Evolutionary conservation across 2,888 invertebrate genomes (phyloP).

Genomic region (Girardia tigrina): DNA sequence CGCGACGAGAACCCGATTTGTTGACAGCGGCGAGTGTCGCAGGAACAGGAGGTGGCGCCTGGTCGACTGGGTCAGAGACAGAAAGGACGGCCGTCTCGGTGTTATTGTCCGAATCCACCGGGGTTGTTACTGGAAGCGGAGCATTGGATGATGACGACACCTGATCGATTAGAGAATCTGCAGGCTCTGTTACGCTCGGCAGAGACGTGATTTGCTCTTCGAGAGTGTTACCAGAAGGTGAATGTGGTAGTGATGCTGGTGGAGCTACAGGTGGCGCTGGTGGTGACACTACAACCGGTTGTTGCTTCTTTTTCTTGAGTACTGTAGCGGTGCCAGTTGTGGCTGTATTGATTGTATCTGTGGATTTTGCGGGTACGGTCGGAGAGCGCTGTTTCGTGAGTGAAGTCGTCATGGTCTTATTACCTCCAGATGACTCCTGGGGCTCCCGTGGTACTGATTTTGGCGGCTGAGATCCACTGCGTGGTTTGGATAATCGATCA

Average conservation of each 20-base stretch:
- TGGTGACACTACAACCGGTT: background rate
- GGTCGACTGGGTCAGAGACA: background rate
- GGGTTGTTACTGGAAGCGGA: no score
- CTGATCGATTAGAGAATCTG: no score
- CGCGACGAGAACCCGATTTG: background rate
- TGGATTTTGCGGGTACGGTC: background rate
- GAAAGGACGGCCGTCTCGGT: background rate
- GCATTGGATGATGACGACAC: no score
- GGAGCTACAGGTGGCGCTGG: background rate
- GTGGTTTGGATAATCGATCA: background rate
- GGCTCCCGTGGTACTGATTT: background rate
- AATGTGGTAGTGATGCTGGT: no score
- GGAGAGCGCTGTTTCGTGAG: background rate
- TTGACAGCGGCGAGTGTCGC: background rate
- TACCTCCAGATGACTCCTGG: background rate
- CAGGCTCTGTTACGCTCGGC: no score
- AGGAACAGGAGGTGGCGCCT: no score
- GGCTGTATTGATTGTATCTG: background rate
- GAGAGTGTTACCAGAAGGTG: no score
- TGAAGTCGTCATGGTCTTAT: background rate
- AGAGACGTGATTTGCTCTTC: no score
- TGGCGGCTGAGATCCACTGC: constrained; percentile 17
- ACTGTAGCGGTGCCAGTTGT: background rate
- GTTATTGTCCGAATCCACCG: background rate
- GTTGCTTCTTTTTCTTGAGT: background rate